A percentile compares a stretch with the other conserved stretches of the same genome.
Evolutionary conservation across 2,888 invertebrate species (phyloP).

Genomic region (Campaea margaritaria): DNA sequence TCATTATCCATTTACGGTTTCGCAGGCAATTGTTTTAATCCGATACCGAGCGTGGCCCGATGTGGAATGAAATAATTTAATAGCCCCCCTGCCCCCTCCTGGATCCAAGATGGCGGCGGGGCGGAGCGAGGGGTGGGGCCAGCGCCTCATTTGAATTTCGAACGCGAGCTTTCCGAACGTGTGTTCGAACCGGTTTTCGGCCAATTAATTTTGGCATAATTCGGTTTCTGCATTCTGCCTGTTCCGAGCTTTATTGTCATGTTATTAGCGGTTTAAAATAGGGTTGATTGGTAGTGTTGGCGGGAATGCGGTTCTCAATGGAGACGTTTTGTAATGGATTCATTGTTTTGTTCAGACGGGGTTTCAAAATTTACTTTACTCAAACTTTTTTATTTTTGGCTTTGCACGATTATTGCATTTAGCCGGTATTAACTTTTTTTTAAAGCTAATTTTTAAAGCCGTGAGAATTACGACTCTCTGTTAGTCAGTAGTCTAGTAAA

Average conservation of each 20-base stretch:
- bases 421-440: no score
- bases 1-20: constrained; percentile 84
- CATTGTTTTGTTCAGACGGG: background rate
- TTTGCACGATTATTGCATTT: no score
- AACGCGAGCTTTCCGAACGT: constrained; percentile 81
- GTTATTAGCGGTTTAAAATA: constrained; percentile 61
- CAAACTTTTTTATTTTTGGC: no score
- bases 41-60: constrained; percentile 80
- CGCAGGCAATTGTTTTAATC: constrained; percentile 84
- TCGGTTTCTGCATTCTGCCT: constrained; percentile 69
- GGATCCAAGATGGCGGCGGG: constrained; percentile 82
- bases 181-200: constrained; percentile 81
- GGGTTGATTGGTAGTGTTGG: constrained; percentile 32
- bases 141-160: constrained; percentile 85
- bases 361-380: no score
- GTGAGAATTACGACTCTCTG: no score
- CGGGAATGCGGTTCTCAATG: background rate
- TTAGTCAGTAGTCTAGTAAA: no score
- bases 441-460: no score
- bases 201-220: constrained; percentile 83
- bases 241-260: constrained; percentile 70
- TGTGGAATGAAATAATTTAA: constrained; percentile 85
- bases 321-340: background rate
- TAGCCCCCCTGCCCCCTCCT: constrained; percentile 75
- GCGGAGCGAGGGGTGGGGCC: constrained; percentile 79